Evolutionary conservation across 2,797 vertebrate genomes (phyloP).

Genomic region (Philypnodon macrostomus): DNA sequence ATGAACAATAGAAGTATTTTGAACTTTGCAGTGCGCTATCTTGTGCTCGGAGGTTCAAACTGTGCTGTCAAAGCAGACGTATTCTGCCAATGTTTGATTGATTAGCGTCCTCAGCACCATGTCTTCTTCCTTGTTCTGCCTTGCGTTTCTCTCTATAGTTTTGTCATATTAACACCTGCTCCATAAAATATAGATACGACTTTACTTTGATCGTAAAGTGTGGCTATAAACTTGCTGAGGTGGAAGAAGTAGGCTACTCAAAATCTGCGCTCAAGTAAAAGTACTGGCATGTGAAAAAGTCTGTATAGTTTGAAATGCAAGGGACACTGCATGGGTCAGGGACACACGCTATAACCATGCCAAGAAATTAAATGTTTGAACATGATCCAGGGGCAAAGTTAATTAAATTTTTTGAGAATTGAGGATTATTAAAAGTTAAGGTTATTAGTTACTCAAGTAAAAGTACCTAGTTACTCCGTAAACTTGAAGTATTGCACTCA

Average conservation of each 20-base stretch:
- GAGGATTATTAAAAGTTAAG: no score
- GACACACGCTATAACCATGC: no score
- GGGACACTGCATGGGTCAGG: no score
- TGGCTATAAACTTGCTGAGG: conserved; percentile 31
- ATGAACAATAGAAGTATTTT: conserved; percentile 79
- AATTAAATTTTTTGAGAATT: no score
- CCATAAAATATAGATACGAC: conserved; percentile 53
- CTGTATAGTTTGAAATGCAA: no score
- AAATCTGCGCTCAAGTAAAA: neutral
- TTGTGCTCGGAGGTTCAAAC: conserved; percentile 67
- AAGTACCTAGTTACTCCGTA: neutral
- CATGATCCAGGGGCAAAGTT: no score
- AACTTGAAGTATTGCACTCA: conserved; percentile 21
- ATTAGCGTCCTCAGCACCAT: conserved; percentile 50
- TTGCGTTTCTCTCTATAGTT: conserved; percentile 48
- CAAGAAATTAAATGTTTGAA: no score
- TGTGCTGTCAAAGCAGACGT: conserved; percentile 64
- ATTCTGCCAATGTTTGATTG: conserved; percentile 66
- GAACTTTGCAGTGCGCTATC: conserved; percentile 72
- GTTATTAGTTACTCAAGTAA: no score
- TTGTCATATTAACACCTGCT: conserved; percentile 70
- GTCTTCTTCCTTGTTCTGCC: conserved; percentile 64
- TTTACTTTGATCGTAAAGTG: conserved; percentile 42
- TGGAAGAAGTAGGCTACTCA: neutral
- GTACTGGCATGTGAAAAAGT: no score